Conservation (phyloP, 2,113 vertebrate species). For the Echinops telfairi region DNA sequence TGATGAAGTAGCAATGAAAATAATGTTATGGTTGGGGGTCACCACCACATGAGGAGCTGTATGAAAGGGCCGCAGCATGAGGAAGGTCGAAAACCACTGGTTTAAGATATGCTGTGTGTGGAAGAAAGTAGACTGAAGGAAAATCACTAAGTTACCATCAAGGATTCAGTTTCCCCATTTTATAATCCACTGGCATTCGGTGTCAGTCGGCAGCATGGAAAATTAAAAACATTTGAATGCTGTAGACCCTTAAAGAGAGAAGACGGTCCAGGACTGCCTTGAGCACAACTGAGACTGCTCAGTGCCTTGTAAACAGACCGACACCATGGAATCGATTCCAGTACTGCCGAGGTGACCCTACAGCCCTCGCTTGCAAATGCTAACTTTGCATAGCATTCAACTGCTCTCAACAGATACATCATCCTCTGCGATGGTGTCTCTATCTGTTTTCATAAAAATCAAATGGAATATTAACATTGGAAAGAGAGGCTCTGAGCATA, state of each 20-base stretch:
- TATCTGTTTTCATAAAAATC: background rate
- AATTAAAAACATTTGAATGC: constrained; percentile 74
- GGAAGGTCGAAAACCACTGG: too few relatives aligned
- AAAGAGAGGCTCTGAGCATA: constrained; percentile 5
- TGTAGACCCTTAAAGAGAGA: constrained; percentile 47
- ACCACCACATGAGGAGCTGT: too few relatives aligned
- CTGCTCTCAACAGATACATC: background rate
- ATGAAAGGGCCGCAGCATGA: too few relatives aligned
- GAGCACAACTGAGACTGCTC: constrained; percentile 55
- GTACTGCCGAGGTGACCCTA: background rate
- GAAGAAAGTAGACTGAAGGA: too few relatives aligned
- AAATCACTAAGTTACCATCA: background rate
- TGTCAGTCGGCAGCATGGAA: background rate
- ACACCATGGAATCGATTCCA: background rate
- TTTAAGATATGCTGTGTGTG: too few relatives aligned
- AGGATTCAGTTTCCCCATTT: constrained; percentile 31
- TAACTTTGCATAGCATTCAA: background rate
- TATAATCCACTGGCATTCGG: constrained; percentile 44
- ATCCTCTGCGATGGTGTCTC: background rate
- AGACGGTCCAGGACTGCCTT: constrained; percentile 46
- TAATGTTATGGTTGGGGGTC: too few relatives aligned
- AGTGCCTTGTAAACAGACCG: constrained; percentile 43
- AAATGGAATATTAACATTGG: background rate
- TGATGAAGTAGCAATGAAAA: too few relatives aligned
- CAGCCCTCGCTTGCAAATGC: constrained; percentile 3